Evolutionary conservation across 1,140 invertebrate species (phyloP).

Genomic region (Lordiphosa collinella): DNA sequence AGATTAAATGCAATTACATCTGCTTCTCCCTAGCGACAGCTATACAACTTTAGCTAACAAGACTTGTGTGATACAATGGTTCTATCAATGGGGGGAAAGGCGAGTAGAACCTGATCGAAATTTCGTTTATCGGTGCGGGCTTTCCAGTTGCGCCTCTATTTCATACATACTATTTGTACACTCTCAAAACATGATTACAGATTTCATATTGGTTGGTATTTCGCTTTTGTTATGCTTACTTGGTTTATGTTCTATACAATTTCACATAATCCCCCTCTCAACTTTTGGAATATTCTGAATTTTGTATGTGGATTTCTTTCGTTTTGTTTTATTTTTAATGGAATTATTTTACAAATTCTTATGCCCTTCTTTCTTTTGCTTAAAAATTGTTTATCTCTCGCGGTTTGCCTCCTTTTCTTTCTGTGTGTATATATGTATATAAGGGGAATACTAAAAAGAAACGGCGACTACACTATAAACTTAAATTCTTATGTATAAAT

Average conservation of each 20-base stretch:
- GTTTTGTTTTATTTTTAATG: conserved; percentile 67
- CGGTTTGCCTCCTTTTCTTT: conserved; percentile 29
- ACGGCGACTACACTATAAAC: conserved; percentile 69
- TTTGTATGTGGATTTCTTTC: conserved; percentile 21
- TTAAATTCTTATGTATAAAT: conserved; percentile 74
- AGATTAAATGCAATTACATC: conserved; percentile 68
- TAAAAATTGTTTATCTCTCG: conserved; percentile 12
- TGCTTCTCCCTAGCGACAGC: conserved; percentile 22
- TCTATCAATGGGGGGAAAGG: conserved; percentile 1
- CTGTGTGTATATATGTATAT: conserved; percentile 18
- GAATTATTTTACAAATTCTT: conserved; percentile 62
- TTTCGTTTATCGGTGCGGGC: conserved; percentile 51
- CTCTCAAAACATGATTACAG: conserved; percentile 7
- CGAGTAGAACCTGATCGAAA: conserved; percentile 71
- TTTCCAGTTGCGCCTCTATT: conserved; percentile 6
- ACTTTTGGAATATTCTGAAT: conserved; percentile 7
- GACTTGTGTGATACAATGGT: conserved; percentile 4
- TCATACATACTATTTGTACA: conserved; percentile 1
- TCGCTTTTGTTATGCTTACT: neutral
- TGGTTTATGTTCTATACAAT: conserved; percentile 22
- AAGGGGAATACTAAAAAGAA: conserved; percentile 51
- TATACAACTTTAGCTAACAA: conserved; percentile 46
- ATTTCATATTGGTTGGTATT: conserved; percentile 9
- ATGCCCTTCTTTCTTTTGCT: no score
- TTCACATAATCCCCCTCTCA: conserved; percentile 18